Conservation (phyloP, 2,888 invertebrate genomes). For the Temnothorax rugatulus region DNA sequence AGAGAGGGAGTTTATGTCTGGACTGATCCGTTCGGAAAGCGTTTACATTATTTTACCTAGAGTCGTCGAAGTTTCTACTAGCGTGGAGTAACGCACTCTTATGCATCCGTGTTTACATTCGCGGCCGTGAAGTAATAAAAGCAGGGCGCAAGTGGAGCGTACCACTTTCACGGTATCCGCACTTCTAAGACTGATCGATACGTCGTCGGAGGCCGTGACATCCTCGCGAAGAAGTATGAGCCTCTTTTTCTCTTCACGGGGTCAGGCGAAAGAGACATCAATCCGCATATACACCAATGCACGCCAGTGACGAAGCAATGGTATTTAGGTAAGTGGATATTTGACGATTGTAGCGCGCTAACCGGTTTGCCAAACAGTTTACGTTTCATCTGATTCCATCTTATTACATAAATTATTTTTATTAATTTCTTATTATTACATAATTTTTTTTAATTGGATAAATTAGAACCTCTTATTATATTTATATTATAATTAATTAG, state of each 20-base stretch:
- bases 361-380: neutral
- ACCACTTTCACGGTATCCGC: conserved; percentile 66
- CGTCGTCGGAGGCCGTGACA: conserved; percentile 70
- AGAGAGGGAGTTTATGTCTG: neutral
- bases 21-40: neutral
- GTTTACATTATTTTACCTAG: conserved; percentile 1
- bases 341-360: neutral
- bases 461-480: neutral
- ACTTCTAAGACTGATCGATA: conserved; percentile 65
- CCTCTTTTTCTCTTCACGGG: conserved; percentile 14
- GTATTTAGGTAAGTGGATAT: conserved; percentile 4
- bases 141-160: conserved; percentile 34
- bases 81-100: conserved; percentile 8
- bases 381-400: neutral
- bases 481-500: neutral
- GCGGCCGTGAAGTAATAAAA: conserved; percentile 57
- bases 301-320: neutral
- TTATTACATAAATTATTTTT: neutral
- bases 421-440: neutral
- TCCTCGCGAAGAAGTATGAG: conserved; percentile 46
- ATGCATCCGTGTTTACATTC: conserved; percentile 58
- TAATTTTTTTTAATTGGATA: neutral
- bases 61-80: conserved; percentile 30
- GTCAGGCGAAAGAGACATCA: conserved; percentile 32
- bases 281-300: neutral